Percentiles rank a stretch among this genome's conserved stretches.
Evolutionary conservation across 2,797 vertebrate genomes (phyloP).

Genomic region (Bryconaethiops microstoma): DNA sequence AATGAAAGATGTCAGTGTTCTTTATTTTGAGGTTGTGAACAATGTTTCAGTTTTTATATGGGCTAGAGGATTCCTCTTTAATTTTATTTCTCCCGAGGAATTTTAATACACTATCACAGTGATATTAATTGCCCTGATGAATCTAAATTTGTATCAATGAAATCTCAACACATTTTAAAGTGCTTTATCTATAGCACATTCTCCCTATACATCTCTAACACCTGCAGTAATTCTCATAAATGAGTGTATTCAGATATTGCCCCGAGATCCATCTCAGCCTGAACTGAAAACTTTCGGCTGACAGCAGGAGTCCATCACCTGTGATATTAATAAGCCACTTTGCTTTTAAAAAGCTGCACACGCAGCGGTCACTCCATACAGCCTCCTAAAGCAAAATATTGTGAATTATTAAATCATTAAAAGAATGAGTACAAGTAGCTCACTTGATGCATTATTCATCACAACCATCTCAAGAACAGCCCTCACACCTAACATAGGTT

Average conservation of each 20-base stretch:
- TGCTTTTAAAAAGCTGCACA: conserved; percentile 48
- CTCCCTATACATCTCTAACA: conserved; percentile 12
- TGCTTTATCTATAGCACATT: conserved; percentile 2
- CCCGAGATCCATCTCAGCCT: conserved; percentile 26
- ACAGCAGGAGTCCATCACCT: conserved; percentile 46
- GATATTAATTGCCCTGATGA: too few species aligned
- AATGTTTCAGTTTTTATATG: too few species aligned
- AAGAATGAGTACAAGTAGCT: conserved; percentile 52
- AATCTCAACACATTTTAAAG: not conserved
- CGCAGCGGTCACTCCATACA: conserved; percentile 9
- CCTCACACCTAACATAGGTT: conserved; percentile 9
- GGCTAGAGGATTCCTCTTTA: too few species aligned
- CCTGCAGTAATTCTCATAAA: conserved; percentile 28
- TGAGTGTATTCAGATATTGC: conserved; percentile 7
- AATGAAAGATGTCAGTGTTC: not conserved
- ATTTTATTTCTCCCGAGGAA: too few species aligned
- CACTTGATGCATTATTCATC: conserved; percentile 49
- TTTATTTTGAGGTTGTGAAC: too few species aligned
- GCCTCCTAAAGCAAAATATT: conserved; percentile 35
- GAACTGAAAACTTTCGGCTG: conserved; percentile 44
- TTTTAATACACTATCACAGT: too few species aligned
- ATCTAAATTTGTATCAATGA: too few species aligned
- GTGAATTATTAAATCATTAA: conserved; percentile 60
- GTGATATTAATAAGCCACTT: conserved; percentile 59
- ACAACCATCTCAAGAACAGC: conserved; percentile 26